Conservation (phyloP, 53 echinoderm and acorn worm genomes). For the Temnopleurus reevesii region DNA sequence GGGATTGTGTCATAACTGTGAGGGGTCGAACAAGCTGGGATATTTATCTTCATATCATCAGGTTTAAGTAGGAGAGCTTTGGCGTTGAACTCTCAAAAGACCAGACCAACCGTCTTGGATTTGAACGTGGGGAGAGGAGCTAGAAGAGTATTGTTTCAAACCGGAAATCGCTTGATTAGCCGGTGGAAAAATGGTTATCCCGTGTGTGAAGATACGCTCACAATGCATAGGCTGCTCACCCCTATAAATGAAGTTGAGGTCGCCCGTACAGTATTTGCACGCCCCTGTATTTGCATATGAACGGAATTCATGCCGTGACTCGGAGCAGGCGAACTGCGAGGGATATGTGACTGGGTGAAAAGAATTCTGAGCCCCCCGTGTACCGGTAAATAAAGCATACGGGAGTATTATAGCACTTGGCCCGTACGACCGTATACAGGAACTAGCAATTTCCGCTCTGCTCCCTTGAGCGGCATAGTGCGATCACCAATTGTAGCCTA, state of each 20-base stretch:
- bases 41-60: conserved; percentile 39
- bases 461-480: conserved; percentile 50
- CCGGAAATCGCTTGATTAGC: conserved; percentile 55
- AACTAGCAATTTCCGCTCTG: conserved; percentile 61
- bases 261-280: conserved; percentile 37
- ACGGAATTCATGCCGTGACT: conserved; percentile 56
- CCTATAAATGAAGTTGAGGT: not conserved
- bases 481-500: conserved; percentile 12
- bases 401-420: conserved; percentile 64
- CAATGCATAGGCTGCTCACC: not conserved
- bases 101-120: conserved; percentile 19
- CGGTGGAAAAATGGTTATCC: conserved; percentile 30
- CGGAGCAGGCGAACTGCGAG: conserved; percentile 55
- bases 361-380: conserved; percentile 60
- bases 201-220: not conserved
- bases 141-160: conserved; percentile 52
- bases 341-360: conserved; percentile 51
- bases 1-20: not conserved
- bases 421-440: conserved; percentile 57
- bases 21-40: conserved; percentile 7
- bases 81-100: not conserved
- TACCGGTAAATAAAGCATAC: conserved; percentile 61
- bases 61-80: not conserved
- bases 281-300: conserved; percentile 64
- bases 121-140: not conserved